phyloP scores from a whole-genome alignment of 2,888 invertebrate species.

The Erebia ligea region DNA sequence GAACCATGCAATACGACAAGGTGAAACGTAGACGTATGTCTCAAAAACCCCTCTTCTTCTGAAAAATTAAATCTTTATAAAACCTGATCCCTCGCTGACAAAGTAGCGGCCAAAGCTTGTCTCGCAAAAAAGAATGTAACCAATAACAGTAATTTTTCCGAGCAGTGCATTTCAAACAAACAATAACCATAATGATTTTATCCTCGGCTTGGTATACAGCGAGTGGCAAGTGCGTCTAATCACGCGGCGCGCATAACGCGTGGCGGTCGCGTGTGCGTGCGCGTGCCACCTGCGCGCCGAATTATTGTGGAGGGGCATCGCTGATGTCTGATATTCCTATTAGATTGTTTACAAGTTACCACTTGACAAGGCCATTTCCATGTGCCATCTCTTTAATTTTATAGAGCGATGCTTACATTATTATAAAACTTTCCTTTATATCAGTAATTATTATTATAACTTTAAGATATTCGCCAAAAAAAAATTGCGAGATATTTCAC shows the following conservation, averaged over 20 bases:
- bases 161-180: conserved; percentile 43
- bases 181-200: conserved; percentile 57
- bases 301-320: conserved; percentile 26
- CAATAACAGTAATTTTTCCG: not conserved
- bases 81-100: too few species aligned
- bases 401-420: not conserved
- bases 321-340: conserved; percentile 25
- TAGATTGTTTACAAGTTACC: conserved; percentile 23
- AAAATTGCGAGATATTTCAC: too few species aligned
- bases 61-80: too few species aligned
- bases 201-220: conserved; percentile 56
- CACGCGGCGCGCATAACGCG: conserved; percentile 51
- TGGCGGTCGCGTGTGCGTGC: conserved; percentile 55
- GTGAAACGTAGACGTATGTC: too few species aligned
- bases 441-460: too few species aligned
- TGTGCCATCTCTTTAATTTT: not conserved
- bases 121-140: not conserved
- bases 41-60: too few species aligned
- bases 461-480: too few species aligned
- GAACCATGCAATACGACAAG: too few species aligned
- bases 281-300: conserved; percentile 59
- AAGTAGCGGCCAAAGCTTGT: too few species aligned
- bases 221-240: conserved; percentile 74
- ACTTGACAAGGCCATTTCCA: not conserved
- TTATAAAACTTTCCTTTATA: too few species aligned